Percentiles rank a stretch among this genome's conserved stretches.
Evolutionary conservation across 2,113 vertebrate species (phyloP).

Genomic region (Saguinus imperator): DNA sequence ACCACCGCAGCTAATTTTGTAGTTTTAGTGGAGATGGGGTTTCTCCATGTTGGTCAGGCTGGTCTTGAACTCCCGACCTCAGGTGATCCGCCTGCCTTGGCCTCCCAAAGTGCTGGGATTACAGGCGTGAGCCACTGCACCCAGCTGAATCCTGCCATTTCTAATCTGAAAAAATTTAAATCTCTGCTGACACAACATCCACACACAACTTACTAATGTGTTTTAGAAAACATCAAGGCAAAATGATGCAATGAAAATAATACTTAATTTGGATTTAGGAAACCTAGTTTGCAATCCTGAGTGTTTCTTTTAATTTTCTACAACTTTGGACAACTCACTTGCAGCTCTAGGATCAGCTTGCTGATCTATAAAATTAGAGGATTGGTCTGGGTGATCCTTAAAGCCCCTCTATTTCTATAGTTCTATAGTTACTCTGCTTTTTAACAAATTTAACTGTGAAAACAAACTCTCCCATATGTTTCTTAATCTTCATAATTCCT

Average conservation of each 20-base stretch:
- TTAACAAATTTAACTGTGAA: constrained; percentile 13
- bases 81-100: too few species aligned
- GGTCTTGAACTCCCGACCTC: too few species aligned
- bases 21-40: too few species aligned
- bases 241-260: not conserved
- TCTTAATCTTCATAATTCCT: not conserved
- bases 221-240: not conserved
- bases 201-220: not conserved
- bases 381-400: not conserved
- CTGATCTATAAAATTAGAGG: not conserved
- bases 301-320: not conserved
- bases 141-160: not conserved
- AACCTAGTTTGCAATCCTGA: not conserved
- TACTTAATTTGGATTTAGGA: not conserved
- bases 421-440: constrained; percentile 1
- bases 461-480: not conserved
- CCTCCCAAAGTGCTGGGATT: too few species aligned
- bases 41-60: too few species aligned
- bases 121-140: too few species aligned
- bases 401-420: not conserved
- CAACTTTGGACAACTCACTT: not conserved
- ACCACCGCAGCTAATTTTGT: too few species aligned
- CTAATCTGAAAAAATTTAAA: not conserved
- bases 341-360: not conserved
- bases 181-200: not conserved